phyloP scores from a whole-genome alignment of 2,797 vertebrate genomes.

The Ptychadena robeensis region DNA sequence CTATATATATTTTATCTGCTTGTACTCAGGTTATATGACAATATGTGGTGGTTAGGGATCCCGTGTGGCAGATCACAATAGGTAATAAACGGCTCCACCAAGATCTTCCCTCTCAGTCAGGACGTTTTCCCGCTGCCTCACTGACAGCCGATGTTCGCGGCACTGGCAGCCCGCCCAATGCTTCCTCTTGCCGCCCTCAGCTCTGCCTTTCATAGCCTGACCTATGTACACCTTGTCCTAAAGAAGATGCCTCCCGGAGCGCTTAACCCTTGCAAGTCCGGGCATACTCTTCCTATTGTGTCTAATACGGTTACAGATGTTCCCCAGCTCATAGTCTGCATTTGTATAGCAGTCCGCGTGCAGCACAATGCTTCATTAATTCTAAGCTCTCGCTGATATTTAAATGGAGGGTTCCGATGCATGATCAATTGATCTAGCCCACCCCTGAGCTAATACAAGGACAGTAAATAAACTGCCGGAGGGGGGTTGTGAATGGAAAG shows the following conservation, averaged over 20 bases:
- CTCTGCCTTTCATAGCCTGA: neutral
- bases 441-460: conserved; percentile 1
- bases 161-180: conserved; percentile 17
- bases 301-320: neutral
- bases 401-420: neutral
- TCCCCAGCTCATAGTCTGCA: too few relatives aligned
- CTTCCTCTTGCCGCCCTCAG: neutral
- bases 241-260: neutral
- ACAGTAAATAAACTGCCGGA: conserved; percentile 40
- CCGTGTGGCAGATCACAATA: too few relatives aligned
- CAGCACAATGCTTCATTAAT: conserved; percentile 14
- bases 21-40: too few relatives aligned
- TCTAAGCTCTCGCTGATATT: neutral
- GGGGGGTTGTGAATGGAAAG: neutral
- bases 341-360: too few relatives aligned
- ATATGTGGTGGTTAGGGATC: too few relatives aligned
- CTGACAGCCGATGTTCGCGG: conserved; percentile 21
- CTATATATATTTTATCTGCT: too few relatives aligned
- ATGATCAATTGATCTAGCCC: neutral
- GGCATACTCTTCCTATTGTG: neutral
- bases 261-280: conserved; percentile 26
- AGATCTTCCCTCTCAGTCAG: conserved; percentile 34
- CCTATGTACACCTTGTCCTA: neutral
- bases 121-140: conserved; percentile 33
- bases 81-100: too few relatives aligned